Evolutionary conservation across 1,140 invertebrate genomes (phyloP), one percentile per base, ranked within the genome.

Genomic region (Conopomorpha cramerella): DNA sequence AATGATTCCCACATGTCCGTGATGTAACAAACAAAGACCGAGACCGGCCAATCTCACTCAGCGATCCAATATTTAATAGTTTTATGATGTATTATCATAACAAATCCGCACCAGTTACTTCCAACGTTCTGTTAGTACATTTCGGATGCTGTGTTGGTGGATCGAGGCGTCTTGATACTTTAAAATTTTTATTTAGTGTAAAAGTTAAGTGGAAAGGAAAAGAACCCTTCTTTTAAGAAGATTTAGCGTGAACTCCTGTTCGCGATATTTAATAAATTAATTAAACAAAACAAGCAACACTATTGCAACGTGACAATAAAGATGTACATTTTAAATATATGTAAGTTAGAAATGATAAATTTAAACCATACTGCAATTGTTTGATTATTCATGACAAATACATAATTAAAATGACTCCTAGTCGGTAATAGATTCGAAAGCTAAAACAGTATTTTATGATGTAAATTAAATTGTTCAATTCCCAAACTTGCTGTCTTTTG

Each of bases 41-140:
- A 49, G 63, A 55, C 46, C 55, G 60, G 72, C 46, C 71, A 76
- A 63, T 76, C 67, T 79, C 77, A 78, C 71, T 79, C 74, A 68
- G 59, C 77, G 66, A 57, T 64, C 62, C 56, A 74, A 79, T 78
- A 78, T 79, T 77, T 79, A 79, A 79, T 77, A 77, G 72, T 77
- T 74, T 78, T 77, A 77, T 79, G 77, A 79, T 78, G 72, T 79
- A 79, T 79, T 79, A 76, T 77, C 67, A 79, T 77, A 79, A 78
- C 74, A 77, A 76, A 72, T 72, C 66, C 65, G 46, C 48, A 45
- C 46, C 51, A 64, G 70, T 72, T 66, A 67, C 56, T 66, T 55
- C 63, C 55, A 64, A 63, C 48, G 39, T 49, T n/a, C 47, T 53
- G 50, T 44, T 49, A 31, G 52, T 72, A 62, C 63, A 60, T 71